Conservation (phyloP, 1,140 invertebrate genomes). For the Drosophila biarmipes region DNA sequence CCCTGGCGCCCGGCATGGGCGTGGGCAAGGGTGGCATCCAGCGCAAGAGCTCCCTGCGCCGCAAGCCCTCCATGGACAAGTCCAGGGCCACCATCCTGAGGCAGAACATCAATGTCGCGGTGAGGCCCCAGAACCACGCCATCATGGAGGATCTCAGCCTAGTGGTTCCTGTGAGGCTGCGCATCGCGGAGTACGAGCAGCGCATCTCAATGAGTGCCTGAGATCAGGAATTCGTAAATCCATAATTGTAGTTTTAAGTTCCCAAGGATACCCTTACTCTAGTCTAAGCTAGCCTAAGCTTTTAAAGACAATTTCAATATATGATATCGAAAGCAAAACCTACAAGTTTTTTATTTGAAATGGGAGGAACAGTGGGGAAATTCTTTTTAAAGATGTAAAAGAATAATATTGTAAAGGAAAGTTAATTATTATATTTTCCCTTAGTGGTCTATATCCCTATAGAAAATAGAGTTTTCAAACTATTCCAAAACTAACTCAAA, state of each 20-base stretch:
- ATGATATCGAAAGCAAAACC: slow-evolving; percentile 6
- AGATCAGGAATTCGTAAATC: slow-evolving; percentile 1
- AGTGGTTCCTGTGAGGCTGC: slow-evolving; percentile 73
- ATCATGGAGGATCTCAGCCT: slow-evolving; percentile 79
- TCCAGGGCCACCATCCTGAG: slow-evolving; percentile 64
- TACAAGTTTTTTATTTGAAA: neutral
- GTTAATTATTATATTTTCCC: neutral
- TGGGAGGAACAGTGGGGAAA: neutral
- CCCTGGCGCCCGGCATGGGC: slow-evolving; percentile 29
- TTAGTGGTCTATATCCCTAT: neutral
- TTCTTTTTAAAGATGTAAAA: too few relatives aligned
- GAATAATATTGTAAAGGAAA: too few relatives aligned
- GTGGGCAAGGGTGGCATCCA: slow-evolving; percentile 35
- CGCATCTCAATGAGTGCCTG: slow-evolving; percentile 73
- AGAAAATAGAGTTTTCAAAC: neutral
- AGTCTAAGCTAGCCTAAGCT: slow-evolving; percentile 17
- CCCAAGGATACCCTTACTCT: slow-evolving; percentile 57
- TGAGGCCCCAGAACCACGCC: slow-evolving; percentile 70
- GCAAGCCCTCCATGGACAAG: slow-evolving; percentile 74
- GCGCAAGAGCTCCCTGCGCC: slow-evolving; percentile 68
- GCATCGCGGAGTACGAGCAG: slow-evolving; percentile 77
- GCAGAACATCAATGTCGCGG: slow-evolving; percentile 59
- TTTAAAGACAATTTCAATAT: slow-evolving; percentile 39
- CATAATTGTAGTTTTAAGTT: slow-evolving; percentile 23
- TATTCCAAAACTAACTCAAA: neutral